Percentiles rank a stretch among this genome's conserved stretches.
These are phyloP conservation scores for Gymnothorax reevesii DNA, from an alignment of 2,797 vertebrate species.

Conservation along the genomic window DNA sequence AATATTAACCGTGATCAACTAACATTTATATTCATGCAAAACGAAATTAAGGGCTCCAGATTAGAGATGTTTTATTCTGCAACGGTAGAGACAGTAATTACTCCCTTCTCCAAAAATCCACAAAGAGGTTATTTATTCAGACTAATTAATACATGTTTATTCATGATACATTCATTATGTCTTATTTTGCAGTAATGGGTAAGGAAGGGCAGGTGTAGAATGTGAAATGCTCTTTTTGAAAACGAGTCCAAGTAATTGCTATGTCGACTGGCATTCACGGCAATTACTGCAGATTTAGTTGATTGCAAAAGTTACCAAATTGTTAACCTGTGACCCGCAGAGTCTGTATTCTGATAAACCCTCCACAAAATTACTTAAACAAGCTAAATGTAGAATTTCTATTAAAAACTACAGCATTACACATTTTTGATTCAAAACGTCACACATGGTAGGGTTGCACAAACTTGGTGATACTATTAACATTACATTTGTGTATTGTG, in stretches of 20 bases:
- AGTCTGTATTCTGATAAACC: not conserved
- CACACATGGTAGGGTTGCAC: not conserved
- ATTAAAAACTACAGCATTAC: too few relatives aligned
- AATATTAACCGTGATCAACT: not conserved
- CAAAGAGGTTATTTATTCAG: slow-evolving; percentile 14
- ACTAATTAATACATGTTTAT: slow-evolving; percentile 37
- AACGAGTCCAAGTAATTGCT: not conserved
- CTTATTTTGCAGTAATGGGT: not conserved
- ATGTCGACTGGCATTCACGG: not conserved
- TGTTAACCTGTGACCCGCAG: not conserved
- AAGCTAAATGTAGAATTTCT: not conserved
- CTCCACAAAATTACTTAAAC: not conserved
- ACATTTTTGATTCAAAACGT: too few relatives aligned
- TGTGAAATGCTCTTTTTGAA: not conserved
- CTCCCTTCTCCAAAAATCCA: not conserved
- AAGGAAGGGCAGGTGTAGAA: not conserved
- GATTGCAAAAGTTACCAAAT: not conserved
- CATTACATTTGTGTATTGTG: not conserved
- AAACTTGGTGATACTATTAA: not conserved
- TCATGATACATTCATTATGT: slow-evolving; percentile 3
- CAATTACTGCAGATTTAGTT: not conserved
- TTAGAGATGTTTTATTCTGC: not conserved
- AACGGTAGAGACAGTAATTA: not conserved
- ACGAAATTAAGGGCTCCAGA: not conserved
- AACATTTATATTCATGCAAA: not conserved